Evolutionary conservation across 1,140 invertebrate species (phyloP).

Genomic region (Heliconius nattereri): DNA sequence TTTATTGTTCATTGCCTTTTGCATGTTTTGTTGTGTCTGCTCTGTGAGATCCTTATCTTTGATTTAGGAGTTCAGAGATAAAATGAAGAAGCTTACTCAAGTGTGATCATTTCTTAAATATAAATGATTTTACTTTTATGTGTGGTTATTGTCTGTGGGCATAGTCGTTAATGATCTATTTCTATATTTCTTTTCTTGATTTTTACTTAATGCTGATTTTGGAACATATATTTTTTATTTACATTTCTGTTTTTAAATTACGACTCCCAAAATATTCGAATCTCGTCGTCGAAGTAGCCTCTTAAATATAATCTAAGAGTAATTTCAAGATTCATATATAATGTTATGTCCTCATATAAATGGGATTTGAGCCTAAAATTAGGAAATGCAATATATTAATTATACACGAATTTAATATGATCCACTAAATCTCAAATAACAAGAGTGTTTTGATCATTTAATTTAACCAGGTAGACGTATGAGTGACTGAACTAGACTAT

Average conservation of each 20-base stretch:
- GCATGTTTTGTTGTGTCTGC: conserved; percentile 62
- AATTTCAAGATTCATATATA: neutral
- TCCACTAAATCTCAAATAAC: neutral
- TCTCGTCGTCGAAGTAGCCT: neutral
- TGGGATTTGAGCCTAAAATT: no score
- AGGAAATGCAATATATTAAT: no score
- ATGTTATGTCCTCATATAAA: neutral
- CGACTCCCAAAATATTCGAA: no score
- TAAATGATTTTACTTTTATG: neutral
- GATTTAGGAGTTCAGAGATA: conserved; percentile 61
- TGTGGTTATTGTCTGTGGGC: neutral
- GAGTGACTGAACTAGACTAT: conserved; percentile 5
- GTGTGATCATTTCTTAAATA: conserved; percentile 15
- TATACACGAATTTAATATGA: neutral
- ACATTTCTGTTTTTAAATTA: no score
- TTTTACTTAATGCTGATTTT: no score
- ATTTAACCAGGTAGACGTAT: neutral
- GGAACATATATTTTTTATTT: no score
- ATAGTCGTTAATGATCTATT: neutral
- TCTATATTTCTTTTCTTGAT: no score
- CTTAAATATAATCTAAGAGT: neutral
- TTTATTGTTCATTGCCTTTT: conserved; percentile 61
- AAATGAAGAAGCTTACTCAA: conserved; percentile 12
- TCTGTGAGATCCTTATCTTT: conserved; percentile 63
- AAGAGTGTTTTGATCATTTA: neutral